Evolutionary conservation across 2,113 vertebrate species (phyloP).

Genomic region (Cololabis saira): DNA sequence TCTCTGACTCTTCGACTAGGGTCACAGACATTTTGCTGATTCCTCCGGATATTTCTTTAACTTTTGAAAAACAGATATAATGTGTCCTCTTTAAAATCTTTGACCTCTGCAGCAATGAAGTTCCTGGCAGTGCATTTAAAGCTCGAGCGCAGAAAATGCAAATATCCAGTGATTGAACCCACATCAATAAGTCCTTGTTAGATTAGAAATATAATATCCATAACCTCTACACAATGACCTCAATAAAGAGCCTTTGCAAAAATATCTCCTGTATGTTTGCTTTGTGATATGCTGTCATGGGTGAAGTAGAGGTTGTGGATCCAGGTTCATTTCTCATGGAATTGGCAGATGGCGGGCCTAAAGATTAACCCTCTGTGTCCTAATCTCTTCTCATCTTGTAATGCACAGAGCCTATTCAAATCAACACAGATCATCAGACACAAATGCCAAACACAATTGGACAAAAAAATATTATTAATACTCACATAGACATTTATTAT

Average conservation of each 20-base stretch:
- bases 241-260: conserved; percentile 8
- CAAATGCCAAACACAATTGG: conserved; percentile 49
- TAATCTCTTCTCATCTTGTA: conserved; percentile 82
- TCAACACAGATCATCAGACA: conserved; percentile 50
- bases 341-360: conserved; percentile 78
- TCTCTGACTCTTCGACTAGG: too few relatives aligned
- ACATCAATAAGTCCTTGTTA: too few relatives aligned
- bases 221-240: not conserved
- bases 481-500: not conserved
- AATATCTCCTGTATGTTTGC: conserved; percentile 51
- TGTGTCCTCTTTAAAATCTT: conserved; percentile 2
- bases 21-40: too few relatives aligned
- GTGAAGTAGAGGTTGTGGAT: conserved; percentile 48
- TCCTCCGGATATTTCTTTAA: too few relatives aligned
- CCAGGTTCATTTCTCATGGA: conserved; percentile 76
- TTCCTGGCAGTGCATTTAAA: too few relatives aligned
- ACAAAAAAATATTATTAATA: conserved; percentile 1
- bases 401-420: conserved; percentile 70
- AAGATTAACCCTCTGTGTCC: conserved; percentile 80
- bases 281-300: conserved; percentile 18
- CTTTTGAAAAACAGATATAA: not conserved
- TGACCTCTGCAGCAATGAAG: not conserved
- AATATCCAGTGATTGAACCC: too few relatives aligned
- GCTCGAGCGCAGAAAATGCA: too few relatives aligned
- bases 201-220: not conserved